phyloP scores from a whole-genome alignment of 2,888 invertebrate genomes.

The Athalia cordata region DNA sequence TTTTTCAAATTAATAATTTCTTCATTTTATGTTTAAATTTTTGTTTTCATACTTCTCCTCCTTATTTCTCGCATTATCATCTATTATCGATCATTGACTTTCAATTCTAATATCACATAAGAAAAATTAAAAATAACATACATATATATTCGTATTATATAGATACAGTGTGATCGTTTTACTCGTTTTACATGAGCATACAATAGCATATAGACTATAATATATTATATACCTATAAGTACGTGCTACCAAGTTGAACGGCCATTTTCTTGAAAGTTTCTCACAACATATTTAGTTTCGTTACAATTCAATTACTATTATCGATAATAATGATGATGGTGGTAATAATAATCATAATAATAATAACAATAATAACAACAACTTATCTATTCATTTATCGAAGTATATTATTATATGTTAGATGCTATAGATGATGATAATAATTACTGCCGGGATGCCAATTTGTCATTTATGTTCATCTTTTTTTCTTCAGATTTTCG shows the following conservation, averaged over 20 bases:
- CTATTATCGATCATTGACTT: slow-evolving; percentile 14
- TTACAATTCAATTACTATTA: background rate
- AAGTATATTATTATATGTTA: too few species aligned
- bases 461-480: too few species aligned
- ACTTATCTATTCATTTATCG: too few species aligned
- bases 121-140: slow-evolving; percentile 1
- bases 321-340: background rate
- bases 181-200: background rate
- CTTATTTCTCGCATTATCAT: background rate
- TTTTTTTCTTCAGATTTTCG: too few species aligned
- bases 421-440: too few species aligned
- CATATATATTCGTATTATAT: background rate
- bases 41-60: too few species aligned
- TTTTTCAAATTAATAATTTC: too few species aligned
- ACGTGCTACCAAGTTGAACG: background rate
- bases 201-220: background rate
- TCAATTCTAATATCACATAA: slow-evolving; percentile 27
- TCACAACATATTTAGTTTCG: too few species aligned
- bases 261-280: background rate
- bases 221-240: background rate
- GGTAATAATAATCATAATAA: background rate
- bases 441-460: too few species aligned
- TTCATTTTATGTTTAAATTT: too few species aligned
- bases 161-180: background rate
- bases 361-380: background rate